Evolutionary conservation across 2,113 vertebrate genomes (phyloP), one percentile per base, ranked within the genome.

Genomic region (Nothobranchius furzeri): DNA sequence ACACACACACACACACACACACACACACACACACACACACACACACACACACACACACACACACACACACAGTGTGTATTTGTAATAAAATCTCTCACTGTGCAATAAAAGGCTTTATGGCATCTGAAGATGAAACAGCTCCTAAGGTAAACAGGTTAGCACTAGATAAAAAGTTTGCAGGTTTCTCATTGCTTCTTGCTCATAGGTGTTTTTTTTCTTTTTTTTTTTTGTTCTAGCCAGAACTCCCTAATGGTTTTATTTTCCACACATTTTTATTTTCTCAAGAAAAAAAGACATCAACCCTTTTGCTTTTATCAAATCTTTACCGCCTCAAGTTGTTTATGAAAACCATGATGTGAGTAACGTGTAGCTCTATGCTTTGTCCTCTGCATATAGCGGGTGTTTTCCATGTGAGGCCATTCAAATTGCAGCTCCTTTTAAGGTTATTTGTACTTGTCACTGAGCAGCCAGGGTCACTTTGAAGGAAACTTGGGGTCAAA

Each of bases 251-350:
- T 76, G 30, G 46, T 17, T 50, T 50, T 50, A 20, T 12, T 64
- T 51, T 64, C 42, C 14, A 7, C 36, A 64, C 49, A 14, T 64
- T 64, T 51, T 52, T 64, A 57, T 67, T 47, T 36, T 17, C 30
- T 46, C 62, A 63, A 52, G 46, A 57, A 68, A 85, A 78, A 81
- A 70, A 60, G 75, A 72, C 46, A 72, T 83, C 64, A 73, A 72
- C 71, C 80, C 61, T 48, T 55, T 63, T 81, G 51, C 42, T 76
- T 70, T 69, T 50, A 77, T 89, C 81, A 88, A 90, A 84, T 76
- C 71, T 77, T 76, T 69, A 82, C 62, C 56, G 58, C 47, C 71
- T 74, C 68, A 65, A 74, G 50, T 78, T 75, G 84, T 78, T 76
- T 71, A 78, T 85, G 79, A 82, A 86, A 76, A 3, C 9, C 10